Evolutionary conservation across 2,888 invertebrate species (phyloP), one percentile per base, ranked within the genome.

Genomic region (Caenorhabditis auriculariae): DNA sequence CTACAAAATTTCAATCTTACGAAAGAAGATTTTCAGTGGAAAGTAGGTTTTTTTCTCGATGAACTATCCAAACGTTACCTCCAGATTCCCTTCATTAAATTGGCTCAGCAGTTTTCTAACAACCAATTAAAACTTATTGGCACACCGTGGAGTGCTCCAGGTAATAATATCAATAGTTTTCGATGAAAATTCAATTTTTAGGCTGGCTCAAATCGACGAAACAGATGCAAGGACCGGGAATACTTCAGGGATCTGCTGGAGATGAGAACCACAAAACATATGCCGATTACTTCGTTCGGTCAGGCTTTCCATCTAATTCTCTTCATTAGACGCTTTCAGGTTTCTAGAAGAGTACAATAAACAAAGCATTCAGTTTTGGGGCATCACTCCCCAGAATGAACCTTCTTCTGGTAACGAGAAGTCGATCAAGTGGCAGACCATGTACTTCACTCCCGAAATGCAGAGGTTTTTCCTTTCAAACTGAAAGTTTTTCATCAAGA

Each of bases 361-460:
- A 35, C 83, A 87, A n/a, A 87, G 87, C 21, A 70, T 85, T 12
- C 52, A 72, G 7, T 80, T 86, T 41, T 94, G 93, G 93, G 90
- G 88, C 0, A 83, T 93, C 29, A 89, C 91, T 0, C 89, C 90
- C 0, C 90, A 91, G 28, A 93, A 93, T 82, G 92, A 93, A 81
- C 93, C 93, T 0, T 77, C 82, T 88, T 29, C 80, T 60, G 84
- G 84, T 0, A 64, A 75, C 24, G 62, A 80, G 9, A 61, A 69
- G 6, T 66, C 75, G 60, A 84, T 81, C 56, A 81, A 83, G 1
- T 89, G 90, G 77, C 90, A 90, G 82, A 87, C 88, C 6, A 84
- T 91, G 82, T 90, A 88, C n/a, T 91, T 66, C 62, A 65, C 61
- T 7, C 60, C 64, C 3, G 60, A 58, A 21, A 53, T 59, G 35